Conservation (phyloP, 2,888 invertebrate species). For the Ormyrus labotus region DNA sequence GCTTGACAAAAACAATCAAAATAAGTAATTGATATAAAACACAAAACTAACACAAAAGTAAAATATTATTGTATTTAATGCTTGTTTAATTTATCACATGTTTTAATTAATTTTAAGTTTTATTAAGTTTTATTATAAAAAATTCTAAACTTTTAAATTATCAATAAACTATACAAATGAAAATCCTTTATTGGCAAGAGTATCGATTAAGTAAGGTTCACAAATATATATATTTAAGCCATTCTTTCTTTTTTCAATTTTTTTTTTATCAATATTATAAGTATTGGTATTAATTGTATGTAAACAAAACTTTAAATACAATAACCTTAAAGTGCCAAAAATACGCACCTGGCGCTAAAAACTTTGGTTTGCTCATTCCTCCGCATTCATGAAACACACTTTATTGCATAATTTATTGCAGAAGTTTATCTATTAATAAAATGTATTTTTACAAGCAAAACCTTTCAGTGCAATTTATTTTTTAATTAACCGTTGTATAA, state of each 20-base stretch:
- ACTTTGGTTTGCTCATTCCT: constrained; percentile 52
- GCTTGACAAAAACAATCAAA: not conserved
- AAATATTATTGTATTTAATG: not conserved
- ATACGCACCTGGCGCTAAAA: constrained; percentile 53
- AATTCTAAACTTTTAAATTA: too few relatives aligned
- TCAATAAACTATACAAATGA: not conserved
- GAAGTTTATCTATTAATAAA: not conserved
- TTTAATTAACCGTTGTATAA: not conserved
- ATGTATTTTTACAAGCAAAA: too few relatives aligned
- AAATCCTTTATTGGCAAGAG: not conserved
- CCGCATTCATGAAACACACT: not conserved
- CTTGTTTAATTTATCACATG: not conserved
- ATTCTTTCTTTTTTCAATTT: too few relatives aligned
- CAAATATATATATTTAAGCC: too few relatives aligned
- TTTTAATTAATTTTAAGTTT: too few relatives aligned
- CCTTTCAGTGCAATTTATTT: too few relatives aligned
- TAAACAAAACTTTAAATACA: not conserved
- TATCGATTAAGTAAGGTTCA: not conserved
- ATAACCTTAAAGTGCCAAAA: not conserved
- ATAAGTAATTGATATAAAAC: not conserved
- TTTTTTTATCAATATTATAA: too few relatives aligned
- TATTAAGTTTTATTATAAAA: too few relatives aligned
- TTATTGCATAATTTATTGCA: constrained; percentile 22
- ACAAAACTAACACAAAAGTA: not conserved
- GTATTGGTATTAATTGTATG: too few relatives aligned